phyloP scores from a whole-genome alignment of 2,113 vertebrate species.

The Thalassarche chlororhynchos region DNA sequence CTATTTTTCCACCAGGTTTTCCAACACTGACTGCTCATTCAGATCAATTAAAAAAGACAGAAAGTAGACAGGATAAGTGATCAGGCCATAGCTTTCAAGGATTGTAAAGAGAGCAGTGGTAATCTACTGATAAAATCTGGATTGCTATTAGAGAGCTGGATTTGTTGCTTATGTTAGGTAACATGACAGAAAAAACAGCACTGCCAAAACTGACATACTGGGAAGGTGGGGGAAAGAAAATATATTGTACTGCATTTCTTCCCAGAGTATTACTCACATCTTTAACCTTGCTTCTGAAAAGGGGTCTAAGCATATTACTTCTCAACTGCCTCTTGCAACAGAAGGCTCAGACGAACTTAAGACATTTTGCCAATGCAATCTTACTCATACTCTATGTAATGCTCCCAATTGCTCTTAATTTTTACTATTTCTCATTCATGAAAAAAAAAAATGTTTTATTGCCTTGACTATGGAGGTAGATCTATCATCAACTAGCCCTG shows the following conservation, averaged over 20 bases:
- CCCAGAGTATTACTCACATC: background rate
- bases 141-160: background rate
- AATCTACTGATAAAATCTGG: slow-evolving; percentile 23
- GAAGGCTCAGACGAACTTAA: background rate
- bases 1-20: background rate
- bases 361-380: background rate
- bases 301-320: background rate
- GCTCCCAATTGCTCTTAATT: background rate
- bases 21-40: background rate
- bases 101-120: background rate
- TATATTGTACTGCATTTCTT: background rate
- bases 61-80: background rate
- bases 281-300: background rate
- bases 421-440: background rate
- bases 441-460: background rate
- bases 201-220: background rate
- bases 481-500: background rate
- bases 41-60: background rate
- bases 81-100: background rate
- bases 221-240: background rate
- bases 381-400: background rate
- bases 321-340: background rate
- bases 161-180: background rate
- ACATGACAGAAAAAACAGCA: background rate
- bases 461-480: background rate